These are phyloP conservation scores for Euura saliciscinereae DNA, from an alignment of 1,140 invertebrate genomes.

Conservation along the genomic window DNA sequence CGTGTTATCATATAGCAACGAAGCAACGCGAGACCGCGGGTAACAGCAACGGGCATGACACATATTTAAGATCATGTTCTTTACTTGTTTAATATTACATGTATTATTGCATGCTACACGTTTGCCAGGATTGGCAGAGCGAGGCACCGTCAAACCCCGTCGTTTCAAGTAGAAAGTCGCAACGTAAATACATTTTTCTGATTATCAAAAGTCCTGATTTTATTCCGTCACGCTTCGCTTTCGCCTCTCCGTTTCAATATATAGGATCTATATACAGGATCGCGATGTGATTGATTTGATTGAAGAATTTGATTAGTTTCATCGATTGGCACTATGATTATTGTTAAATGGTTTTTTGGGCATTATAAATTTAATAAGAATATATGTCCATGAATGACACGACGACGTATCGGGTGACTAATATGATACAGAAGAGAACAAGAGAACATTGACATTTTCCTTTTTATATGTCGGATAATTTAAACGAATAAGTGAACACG, in stretches of 20 bases:
- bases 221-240: too few species aligned
- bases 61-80: constrained; percentile 24
- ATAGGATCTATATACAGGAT: neutral
- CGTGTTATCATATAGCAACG: neutral
- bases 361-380: neutral
- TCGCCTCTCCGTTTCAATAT: too few species aligned
- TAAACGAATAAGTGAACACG: neutral
- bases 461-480: too few species aligned
- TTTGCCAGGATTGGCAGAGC: constrained; percentile 25
- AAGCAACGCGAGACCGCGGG: constrained; percentile 17
- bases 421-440: too few species aligned
- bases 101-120: constrained; percentile 49
- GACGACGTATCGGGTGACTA: too few species aligned
- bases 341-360: constrained; percentile 33
- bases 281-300: neutral
- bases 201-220: too few species aligned
- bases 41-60: constrained; percentile 6
- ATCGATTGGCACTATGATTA: constrained; percentile 43
- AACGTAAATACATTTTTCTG: neutral
- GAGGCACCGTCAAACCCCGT: neutral
- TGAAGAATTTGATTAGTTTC: constrained; percentile 9
- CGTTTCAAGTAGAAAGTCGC: neutral
- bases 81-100: constrained; percentile 27
- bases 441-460: too few species aligned
- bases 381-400: too few species aligned